phyloP scores from a whole-genome alignment of 1,140 invertebrate species.

The Panagrolaimus sp. region DNA sequence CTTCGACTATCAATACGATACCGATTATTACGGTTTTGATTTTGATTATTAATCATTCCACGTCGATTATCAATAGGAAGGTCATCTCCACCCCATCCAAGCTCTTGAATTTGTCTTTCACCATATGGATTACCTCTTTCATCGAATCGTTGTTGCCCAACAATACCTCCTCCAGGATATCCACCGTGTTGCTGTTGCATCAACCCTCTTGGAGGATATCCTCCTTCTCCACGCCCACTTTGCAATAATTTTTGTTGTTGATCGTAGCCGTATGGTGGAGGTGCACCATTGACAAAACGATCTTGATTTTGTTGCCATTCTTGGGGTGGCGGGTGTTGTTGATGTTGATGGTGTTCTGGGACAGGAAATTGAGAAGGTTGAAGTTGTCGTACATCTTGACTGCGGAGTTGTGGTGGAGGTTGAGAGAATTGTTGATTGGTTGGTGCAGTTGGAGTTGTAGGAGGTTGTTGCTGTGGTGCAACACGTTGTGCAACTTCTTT shows the following conservation, averaged over 20 bases:
- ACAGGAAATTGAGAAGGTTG: not conserved
- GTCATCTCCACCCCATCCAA: not conserved
- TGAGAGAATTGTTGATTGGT: not conserved
- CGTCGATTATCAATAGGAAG: not conserved
- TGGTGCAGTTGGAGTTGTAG: not conserved
- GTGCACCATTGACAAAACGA: not conserved
- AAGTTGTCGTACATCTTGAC: conserved; percentile 24
- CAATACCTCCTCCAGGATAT: not conserved
- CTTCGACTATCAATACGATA: conserved; percentile 8
- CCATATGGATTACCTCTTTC: not conserved
- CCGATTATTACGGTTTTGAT: not conserved
- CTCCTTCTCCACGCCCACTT: conserved; percentile 16
- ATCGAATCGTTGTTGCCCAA: conserved; percentile 14
- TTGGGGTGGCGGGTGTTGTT: not conserved
- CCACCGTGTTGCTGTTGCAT: not conserved
- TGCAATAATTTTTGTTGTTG: not conserved
- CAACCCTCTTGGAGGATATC: not conserved
- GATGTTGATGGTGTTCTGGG: conserved; percentile 2
- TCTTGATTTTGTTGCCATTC: not conserved
- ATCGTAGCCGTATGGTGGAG: not conserved
- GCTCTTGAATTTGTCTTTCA: conserved; percentile 8
- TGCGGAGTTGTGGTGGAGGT: not conserved
- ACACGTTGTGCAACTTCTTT: conserved; percentile 14
- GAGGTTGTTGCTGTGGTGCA: conserved; percentile 5
- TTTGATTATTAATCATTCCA: not conserved